phyloP scores from a whole-genome alignment of 1,140 invertebrate genomes.

The Drosophila funebris region DNA sequence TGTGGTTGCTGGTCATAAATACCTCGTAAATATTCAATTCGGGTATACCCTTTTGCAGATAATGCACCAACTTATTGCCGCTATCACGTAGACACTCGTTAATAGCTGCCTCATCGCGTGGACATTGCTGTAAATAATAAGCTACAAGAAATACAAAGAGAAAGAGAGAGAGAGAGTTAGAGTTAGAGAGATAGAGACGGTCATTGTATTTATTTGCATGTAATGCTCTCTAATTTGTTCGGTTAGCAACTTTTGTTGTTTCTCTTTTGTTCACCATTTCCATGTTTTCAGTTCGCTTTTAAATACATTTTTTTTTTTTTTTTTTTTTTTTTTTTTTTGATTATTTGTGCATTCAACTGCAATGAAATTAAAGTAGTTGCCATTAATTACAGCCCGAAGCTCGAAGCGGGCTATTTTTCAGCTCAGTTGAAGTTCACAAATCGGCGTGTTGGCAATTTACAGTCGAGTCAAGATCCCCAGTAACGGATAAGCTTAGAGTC shows the following conservation, averaged over 20 bases:
- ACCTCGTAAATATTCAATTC: conserved; percentile 87
- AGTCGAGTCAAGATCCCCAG: conserved; percentile 29
- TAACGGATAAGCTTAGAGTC: conserved; percentile 2
- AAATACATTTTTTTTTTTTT: conserved; percentile 16
- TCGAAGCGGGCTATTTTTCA: conserved; percentile 12
- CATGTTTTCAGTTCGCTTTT: conserved; percentile 4
- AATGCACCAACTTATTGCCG: conserved; percentile 88
- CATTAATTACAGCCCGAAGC: conserved; percentile 13
- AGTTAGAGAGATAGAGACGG: not conserved
- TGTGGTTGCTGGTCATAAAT: not conserved
- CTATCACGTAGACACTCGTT: conserved; percentile 89
- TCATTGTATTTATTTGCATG: not conserved
- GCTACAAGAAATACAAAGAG: conserved; percentile 69
- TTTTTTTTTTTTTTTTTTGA: conserved; percentile 21
- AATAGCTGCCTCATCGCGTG: conserved; percentile 87
- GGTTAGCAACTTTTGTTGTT: conserved; percentile 16
- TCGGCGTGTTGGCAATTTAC: conserved; percentile 1
- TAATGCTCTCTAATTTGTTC: conserved; percentile 3
- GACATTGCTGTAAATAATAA: conserved; percentile 89
- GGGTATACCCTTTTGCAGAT: conserved; percentile 88
- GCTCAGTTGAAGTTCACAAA: conserved; percentile 60
- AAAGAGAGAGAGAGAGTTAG: not conserved
- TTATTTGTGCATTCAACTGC: conserved; percentile 45
- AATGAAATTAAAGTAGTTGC: conserved; percentile 32
- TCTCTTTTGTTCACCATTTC: conserved; percentile 2